Conservation (phyloP, 2,113 vertebrate species). For the Neotoma lepida region DNA sequence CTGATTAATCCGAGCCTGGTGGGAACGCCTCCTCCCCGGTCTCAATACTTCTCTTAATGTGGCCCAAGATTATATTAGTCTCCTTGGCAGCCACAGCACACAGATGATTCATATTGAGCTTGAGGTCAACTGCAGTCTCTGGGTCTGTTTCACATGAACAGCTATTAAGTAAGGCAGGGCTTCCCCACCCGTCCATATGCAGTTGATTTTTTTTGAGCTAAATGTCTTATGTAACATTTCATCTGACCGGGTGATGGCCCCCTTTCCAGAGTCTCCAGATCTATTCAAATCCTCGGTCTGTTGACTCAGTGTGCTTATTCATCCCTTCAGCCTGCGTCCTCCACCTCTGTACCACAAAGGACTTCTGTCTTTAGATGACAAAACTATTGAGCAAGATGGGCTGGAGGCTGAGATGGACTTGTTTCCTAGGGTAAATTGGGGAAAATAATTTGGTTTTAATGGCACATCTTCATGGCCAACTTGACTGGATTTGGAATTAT, state of each 20-base stretch:
- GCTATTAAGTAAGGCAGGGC: slow-evolving; percentile 78
- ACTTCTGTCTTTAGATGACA: neutral
- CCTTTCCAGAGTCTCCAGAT: slow-evolving; percentile 43
- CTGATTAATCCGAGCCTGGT: slow-evolving; percentile 72
- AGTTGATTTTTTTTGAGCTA: slow-evolving; percentile 75
- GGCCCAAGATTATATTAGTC: slow-evolving; percentile 74
- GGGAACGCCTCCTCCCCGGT: slow-evolving; percentile 68
- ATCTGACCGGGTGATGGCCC: slow-evolving; percentile 47
- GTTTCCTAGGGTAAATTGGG: neutral
- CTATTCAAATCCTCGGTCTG: slow-evolving; percentile 24
- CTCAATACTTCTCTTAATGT: slow-evolving; percentile 77
- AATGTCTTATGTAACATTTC: slow-evolving; percentile 75
- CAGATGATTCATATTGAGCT: slow-evolving; percentile 80
- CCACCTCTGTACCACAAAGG: neutral
- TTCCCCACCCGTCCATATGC: slow-evolving; percentile 75
- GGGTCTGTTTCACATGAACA: slow-evolving; percentile 80
- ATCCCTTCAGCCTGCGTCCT: neutral
- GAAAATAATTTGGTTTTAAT: neutral
- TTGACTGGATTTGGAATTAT: neutral
- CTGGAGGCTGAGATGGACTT: neutral
- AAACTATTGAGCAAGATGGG: neutral
- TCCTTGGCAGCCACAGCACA: slow-evolving; percentile 72
- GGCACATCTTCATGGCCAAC: neutral
- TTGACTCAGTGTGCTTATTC: slow-evolving; percentile 24
- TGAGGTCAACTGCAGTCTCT: slow-evolving; percentile 79